A percentile compares a stretch with the other conserved stretches of the same genome.
These are phyloP conservation scores for Cyrtodaria siliqua DNA, from an alignment of 2,888 invertebrate genomes.

Conservation along the genomic window DNA sequence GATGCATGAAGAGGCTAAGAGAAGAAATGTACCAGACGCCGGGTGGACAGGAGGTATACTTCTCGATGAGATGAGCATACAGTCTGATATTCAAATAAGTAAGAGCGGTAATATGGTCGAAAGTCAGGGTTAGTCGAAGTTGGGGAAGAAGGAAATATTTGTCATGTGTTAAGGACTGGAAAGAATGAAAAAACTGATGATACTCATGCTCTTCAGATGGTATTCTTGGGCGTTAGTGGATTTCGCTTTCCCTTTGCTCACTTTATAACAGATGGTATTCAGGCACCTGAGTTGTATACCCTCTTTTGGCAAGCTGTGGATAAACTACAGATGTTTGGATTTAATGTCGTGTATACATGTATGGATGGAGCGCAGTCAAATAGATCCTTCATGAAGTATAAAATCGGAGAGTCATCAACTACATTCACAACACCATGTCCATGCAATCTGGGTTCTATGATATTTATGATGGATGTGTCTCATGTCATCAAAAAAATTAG, in stretches of 20 bases:
- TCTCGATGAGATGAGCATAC: conserved; percentile 64
- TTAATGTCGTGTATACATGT: conserved; percentile 29
- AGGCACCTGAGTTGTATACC: conserved; percentile 36
- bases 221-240: conserved; percentile 53
- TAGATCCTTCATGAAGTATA: conserved; percentile 39
- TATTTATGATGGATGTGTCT: conserved; percentile 44
- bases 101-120: conserved; percentile 54
- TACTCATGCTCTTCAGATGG: conserved; percentile 49
- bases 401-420: conserved; percentile 12
- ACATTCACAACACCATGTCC: conserved; percentile 19
- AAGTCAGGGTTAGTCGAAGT: conserved; percentile 47
- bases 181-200: conserved; percentile 32
- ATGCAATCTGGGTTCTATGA: conserved; percentile 23
- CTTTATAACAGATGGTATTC: conserved; percentile 44
- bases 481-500: conserved; percentile 62
- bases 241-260: conserved; percentile 56
- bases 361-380: conserved; percentile 48
- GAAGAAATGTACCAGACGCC: conserved; percentile 28
- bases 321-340: conserved; percentile 25
- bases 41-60: conserved; percentile 55
- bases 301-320: conserved; percentile 47
- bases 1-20: conserved; percentile 61
- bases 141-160: conserved; percentile 51
- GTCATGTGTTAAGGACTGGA: conserved; percentile 26
- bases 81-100: conserved; percentile 53